These are phyloP conservation scores for Pipistrellus pygmaeus DNA, from an alignment of 2,797 vertebrate genomes.

Conservation along the genomic window DNA sequence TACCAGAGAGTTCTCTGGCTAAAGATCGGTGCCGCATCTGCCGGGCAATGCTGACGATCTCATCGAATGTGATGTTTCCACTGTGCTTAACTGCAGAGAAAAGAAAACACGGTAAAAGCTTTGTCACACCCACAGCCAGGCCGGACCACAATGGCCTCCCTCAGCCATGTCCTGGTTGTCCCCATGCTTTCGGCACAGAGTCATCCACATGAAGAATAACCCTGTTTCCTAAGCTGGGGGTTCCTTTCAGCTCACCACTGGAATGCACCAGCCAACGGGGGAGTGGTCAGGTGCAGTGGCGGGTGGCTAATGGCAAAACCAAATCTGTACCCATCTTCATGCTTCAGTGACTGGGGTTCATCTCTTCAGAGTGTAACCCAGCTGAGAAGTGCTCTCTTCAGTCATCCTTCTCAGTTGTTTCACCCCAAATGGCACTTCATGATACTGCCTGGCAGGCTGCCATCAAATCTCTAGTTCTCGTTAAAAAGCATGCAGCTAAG, in stretches of 20 bases:
- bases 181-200: conserved; percentile 91
- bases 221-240: conserved; percentile 90
- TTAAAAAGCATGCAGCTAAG: background rate
- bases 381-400: background rate
- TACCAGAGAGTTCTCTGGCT: conserved; percentile 96
- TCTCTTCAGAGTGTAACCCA: background rate
- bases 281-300: conserved; percentile 87
- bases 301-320: conserved; percentile 85
- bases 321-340: background rate
- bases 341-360: background rate
- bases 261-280: conserved; percentile 86
- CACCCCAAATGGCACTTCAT: background rate
- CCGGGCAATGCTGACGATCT: conserved; percentile 93
- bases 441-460: background rate
- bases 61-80: conserved; percentile 94
- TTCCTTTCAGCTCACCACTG: conserved; percentile 91
- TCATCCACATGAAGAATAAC: conserved; percentile 82
- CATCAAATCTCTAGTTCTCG: background rate
- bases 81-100: conserved; percentile 94
- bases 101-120: background rate
- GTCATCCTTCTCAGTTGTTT: background rate
- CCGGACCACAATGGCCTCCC: background rate
- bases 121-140: rapidly evolving
- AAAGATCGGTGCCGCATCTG: conserved; percentile 95
- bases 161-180: conserved; percentile 72